These are phyloP conservation scores for Zonotrichia leucophrys DNA, from an alignment of 2,113 vertebrate species.

Conservation along the genomic window DNA sequence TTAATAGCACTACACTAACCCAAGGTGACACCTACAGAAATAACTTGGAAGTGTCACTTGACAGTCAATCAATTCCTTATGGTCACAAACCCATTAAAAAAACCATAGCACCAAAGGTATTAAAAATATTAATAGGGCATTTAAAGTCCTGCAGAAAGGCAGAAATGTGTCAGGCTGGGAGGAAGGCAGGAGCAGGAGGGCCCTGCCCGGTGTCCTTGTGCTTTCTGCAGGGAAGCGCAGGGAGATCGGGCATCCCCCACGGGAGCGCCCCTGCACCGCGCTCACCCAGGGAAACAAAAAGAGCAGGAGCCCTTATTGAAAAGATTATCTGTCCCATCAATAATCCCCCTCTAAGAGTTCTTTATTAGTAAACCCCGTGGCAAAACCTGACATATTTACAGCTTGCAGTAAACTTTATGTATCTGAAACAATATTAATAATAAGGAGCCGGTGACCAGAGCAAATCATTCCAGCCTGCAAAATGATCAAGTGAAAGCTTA, in stretches of 20 bases:
- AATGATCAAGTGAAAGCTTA: slow-evolving; percentile 77
- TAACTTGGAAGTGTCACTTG: slow-evolving; percentile 30
- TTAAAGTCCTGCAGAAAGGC: neutral
- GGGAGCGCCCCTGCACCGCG: neutral
- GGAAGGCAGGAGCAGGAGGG: neutral
- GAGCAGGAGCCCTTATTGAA: slow-evolving; percentile 73
- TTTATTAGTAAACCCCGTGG: slow-evolving; percentile 77
- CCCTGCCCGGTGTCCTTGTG: rapidly evolving
- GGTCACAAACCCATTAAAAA: neutral
- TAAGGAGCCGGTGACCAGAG: slow-evolving; percentile 63
- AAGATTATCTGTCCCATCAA: slow-evolving; percentile 83
- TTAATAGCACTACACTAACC: neutral
- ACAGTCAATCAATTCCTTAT: slow-evolving; percentile 22
- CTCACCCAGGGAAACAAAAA: slow-evolving; percentile 13
- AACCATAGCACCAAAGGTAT: neutral
- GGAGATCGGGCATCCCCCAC: neutral
- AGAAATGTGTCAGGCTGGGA: neutral
- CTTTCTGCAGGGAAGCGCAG: neutral
- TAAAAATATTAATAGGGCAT: neutral
- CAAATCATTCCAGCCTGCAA: slow-evolving; percentile 73
- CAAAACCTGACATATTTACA: slow-evolving; percentile 81
- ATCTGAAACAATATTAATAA: slow-evolving; percentile 76
- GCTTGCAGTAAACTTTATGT: slow-evolving; percentile 76
- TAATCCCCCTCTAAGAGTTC: slow-evolving; percentile 71
- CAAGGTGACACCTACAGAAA: slow-evolving; percentile 62